Base-by-base conservation (phyloP, 23 tunicate genomes). In the Trididemnum clinides region DNA sequence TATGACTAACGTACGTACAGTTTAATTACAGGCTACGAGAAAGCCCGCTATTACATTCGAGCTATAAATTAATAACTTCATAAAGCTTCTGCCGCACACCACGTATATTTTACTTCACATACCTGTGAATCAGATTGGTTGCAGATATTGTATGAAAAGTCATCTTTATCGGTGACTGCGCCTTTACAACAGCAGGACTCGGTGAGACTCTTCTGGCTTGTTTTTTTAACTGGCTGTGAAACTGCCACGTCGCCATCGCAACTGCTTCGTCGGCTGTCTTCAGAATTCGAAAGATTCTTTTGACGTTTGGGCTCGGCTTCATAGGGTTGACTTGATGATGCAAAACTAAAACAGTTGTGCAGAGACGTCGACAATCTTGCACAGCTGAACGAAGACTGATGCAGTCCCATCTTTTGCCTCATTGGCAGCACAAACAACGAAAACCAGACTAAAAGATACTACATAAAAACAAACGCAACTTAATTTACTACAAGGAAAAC, bases 391-490 rank as follows among this genome's bases (percentile, higher is more conserved):
- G 91, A 77, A 0, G 91, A 87, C 33, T 87, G 85, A 31, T 66
- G 54, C 37, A 39, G 64, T 22, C 91, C 91, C 91, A 87, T 87
- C 39, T 78, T 71, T 19, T 65, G 72, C 85, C 36, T 81, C 85
- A 87, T 63, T 35, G 51, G 85, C 34, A 81, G 26, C 51, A 3
- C 6, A 38, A 21, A 63, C 23, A 63, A 63, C 7, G 71, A n/a
- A n/a, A n/a, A n/a, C n/a, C n/a, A n/a, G n/a, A n/a, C n/a, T n/a
- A n/a, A n/a, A n/a, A n/a, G n/a, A n/a, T n/a, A n/a, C n/a, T n/a
- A n/a, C n/a, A n/a, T n/a, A n/a, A n/a, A n/a, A n/a, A n/a, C n/a
- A n/a, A n/a, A n/a, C n/a, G n/a, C n/a, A n/a, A n/a, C n/a, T n/a
- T n/a, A n/a, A n/a, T n/a, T n/a, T n/a, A n/a, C n/a, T n/a, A n/a